Evolutionary conservation across 2,797 vertebrate species (phyloP).

Genomic region (Luscinia megarhynchos): DNA sequence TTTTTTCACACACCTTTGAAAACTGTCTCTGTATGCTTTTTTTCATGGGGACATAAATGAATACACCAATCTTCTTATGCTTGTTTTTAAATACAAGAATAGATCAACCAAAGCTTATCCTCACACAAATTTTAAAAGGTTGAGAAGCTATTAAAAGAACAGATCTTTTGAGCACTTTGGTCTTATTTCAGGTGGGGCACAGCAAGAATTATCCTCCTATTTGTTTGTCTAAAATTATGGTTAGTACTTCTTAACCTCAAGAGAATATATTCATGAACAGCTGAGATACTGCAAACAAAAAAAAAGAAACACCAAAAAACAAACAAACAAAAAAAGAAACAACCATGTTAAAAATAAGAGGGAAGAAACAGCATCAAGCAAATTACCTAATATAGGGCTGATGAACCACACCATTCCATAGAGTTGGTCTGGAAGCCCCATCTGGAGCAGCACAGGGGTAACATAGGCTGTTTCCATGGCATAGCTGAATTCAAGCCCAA

Average conservation of each 20-base stretch:
- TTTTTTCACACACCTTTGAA: neutral
- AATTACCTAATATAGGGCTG: conserved; percentile 94
- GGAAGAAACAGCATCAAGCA: neutral
- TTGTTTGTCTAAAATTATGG: neutral
- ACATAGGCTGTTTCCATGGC: conserved; percentile 99
- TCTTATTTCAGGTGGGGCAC: neutral
- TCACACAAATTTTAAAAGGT: neutral
- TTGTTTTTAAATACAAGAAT: neutral
- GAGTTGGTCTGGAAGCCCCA: conserved; percentile 95
- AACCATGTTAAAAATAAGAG: neutral
- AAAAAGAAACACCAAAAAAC: too few relatives aligned
- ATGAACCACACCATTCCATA: conserved; percentile 99
- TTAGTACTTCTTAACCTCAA: neutral
- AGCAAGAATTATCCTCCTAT: neutral
- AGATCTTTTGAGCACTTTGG: neutral
- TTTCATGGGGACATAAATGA: neutral
- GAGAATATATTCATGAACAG: neutral
- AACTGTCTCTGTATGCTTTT: neutral
- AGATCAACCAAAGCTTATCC: neutral
- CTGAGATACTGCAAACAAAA: neutral
- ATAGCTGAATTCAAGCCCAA: conserved; percentile 98
- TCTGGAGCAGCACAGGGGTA: conserved; percentile 94
- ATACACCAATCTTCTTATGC: neutral
- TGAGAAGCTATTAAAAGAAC: neutral
- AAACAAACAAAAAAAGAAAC: neutral